Evolutionary conservation across 2,888 invertebrate species (phyloP).

Genomic region (Trissolcus brochymenae): DNA sequence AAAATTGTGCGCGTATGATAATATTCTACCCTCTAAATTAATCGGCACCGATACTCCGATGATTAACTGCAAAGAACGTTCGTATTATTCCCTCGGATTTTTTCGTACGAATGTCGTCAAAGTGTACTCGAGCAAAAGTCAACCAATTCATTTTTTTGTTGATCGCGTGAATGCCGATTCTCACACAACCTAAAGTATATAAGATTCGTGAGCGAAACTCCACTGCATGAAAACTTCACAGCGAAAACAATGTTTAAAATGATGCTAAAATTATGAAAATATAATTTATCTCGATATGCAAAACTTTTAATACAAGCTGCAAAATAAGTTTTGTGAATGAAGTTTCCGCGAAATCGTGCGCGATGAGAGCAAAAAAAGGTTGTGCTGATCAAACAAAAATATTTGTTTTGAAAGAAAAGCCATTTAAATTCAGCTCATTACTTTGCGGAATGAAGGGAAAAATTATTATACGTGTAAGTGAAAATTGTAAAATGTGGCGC

Average conservation of each 20-base stretch:
- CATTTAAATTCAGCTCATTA: constrained; percentile 18
- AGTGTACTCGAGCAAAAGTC: background rate
- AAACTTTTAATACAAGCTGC: too few species aligned
- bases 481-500: constrained; percentile 34
- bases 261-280: background rate
- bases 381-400: constrained; percentile 16
- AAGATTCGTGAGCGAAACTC: too few species aligned
- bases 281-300: too few species aligned
- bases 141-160: background rate
- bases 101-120: background rate
- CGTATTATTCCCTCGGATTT: background rate
- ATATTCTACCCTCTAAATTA: constrained; percentile 77
- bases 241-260: background rate
- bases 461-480: constrained; percentile 34
- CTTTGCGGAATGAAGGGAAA: constrained; percentile 29
- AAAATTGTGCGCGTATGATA: constrained; percentile 80
- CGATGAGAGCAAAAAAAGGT: constrained; percentile 1
- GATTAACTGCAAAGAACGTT: constrained; percentile 78
- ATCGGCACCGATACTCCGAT: constrained; percentile 80
- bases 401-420: constrained; percentile 4
- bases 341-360: background rate
- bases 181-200: too few species aligned
- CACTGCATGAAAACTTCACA: background rate
- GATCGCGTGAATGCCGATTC: too few species aligned
- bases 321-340: constrained; percentile 1